Evolutionary conservation across 2,113 vertebrate species (phyloP).

Genomic region (Notarius quadriscutis): DNA sequence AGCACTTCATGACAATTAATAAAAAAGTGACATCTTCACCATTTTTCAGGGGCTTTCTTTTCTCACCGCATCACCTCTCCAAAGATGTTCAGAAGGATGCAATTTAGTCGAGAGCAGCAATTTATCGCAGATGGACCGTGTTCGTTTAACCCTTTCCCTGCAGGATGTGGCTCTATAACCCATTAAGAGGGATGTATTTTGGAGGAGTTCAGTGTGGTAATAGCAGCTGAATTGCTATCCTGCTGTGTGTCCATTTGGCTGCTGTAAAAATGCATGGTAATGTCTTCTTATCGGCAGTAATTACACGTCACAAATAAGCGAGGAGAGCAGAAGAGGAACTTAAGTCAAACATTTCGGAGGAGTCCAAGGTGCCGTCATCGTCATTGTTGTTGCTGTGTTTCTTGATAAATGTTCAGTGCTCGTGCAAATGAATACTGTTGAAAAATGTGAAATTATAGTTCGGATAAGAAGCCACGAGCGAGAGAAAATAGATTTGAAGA

Average conservation of each 20-base stretch:
- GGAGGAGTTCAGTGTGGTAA: slow-evolving; percentile 69
- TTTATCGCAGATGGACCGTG: slow-evolving; percentile 61
- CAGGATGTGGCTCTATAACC: slow-evolving; percentile 63
- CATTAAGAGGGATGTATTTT: slow-evolving; percentile 70
- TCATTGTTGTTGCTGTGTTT: neutral
- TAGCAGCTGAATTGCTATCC: slow-evolving; percentile 73
- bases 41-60: slow-evolving; percentile 48
- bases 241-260: slow-evolving; percentile 72
- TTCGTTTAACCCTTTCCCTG: slow-evolving; percentile 71
- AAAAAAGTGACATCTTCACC: slow-evolving; percentile 52
- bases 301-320: slow-evolving; percentile 63
- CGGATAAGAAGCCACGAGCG: neutral
- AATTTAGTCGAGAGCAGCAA: slow-evolving; percentile 69
- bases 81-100: slow-evolving; percentile 60
- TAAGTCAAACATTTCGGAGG: slow-evolving; percentile 40
- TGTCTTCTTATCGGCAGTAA: slow-evolving; percentile 65
- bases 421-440: neutral
- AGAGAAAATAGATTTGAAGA: neutral
- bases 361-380: neutral
- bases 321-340: slow-evolving; percentile 29
- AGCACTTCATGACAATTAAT: slow-evolving; percentile 58
- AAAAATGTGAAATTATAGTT: slow-evolving; percentile 1
- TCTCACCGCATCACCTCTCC: slow-evolving; percentile 40
- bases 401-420: neutral
- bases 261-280: slow-evolving; percentile 65